Evolutionary conservation across 2,113 vertebrate genomes (phyloP).

Genomic region (Alligator mississippiensis): DNA sequence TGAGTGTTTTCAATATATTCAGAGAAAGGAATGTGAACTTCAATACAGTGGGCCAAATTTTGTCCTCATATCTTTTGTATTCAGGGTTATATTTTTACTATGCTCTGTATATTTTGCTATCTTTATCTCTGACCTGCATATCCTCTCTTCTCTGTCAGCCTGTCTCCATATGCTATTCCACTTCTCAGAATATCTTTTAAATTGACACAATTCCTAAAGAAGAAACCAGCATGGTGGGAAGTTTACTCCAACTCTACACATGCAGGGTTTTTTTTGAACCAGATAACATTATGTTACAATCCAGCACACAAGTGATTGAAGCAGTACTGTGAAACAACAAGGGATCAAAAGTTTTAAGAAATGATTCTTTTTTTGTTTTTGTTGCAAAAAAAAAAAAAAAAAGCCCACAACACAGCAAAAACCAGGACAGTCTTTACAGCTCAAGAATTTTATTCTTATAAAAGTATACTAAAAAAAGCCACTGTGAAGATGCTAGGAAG

Average conservation of each 20-base stretch:
- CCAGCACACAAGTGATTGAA: slow-evolving; percentile 5
- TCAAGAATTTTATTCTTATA: not conserved
- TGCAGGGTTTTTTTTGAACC: not conserved
- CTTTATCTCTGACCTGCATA: not conserved
- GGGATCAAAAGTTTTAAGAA: slow-evolving; percentile 46
- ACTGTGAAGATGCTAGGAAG: not conserved
- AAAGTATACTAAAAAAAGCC: not conserved
- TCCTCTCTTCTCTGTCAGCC: not conserved
- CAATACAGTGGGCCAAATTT: not conserved
- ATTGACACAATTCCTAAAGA: slow-evolving; percentile 6
- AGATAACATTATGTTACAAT: not conserved
- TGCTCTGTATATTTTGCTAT: not conserved
- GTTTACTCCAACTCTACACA: slow-evolving; percentile 7
- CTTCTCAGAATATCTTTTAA: slow-evolving; percentile 28
- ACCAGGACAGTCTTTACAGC: slow-evolving; percentile 40
- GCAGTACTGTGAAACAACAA: slow-evolving; percentile 11
- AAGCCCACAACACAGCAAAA: slow-evolving; percentile 50
- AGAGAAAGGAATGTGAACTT: not conserved
- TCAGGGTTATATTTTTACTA: not conserved
- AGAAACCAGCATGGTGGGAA: slow-evolving; percentile 29
- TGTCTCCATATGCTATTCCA: not conserved
- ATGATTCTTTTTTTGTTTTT: slow-evolving; percentile 4
- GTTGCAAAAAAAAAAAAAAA: slow-evolving; percentile 13
- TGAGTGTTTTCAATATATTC: not conserved
- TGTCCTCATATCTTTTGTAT: not conserved